These are phyloP conservation scores for Homarus americanus DNA, from an alignment of 1,140 invertebrate species.

Conservation along the genomic window DNA sequence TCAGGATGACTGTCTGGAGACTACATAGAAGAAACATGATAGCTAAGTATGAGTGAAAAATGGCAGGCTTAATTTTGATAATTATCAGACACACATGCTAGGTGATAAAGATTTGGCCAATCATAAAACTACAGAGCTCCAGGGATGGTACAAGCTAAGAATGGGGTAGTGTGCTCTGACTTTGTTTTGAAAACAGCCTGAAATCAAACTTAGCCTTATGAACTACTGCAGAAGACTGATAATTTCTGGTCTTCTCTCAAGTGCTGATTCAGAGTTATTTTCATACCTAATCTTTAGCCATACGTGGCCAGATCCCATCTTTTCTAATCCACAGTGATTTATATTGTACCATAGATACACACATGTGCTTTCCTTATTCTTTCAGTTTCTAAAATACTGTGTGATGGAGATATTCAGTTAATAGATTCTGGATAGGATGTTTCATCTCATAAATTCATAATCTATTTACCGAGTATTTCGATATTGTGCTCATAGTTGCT, in stretches of 20 bases:
- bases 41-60: too few relatives aligned
- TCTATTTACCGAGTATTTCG: not conserved
- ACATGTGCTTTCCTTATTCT: slow-evolving; percentile 23
- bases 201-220: slow-evolving; percentile 59
- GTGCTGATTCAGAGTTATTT: slow-evolving; percentile 61
- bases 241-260: slow-evolving; percentile 19
- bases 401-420: slow-evolving; percentile 2
- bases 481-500: not conserved
- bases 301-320: slow-evolving; percentile 41
- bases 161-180: not conserved
- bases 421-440: not conserved
- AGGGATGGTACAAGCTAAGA: not conserved
- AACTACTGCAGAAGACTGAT: slow-evolving; percentile 35
- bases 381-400: slow-evolving; percentile 6
- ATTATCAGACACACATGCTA: not conserved
- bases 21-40: too few relatives aligned
- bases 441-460: not conserved
- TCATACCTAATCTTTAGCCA: slow-evolving; percentile 48
- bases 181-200: slow-evolving; percentile 39
- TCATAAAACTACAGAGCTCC: not conserved
- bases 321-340: slow-evolving; percentile 46
- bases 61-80: not conserved
- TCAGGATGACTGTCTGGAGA: too few relatives aligned
- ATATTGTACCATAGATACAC: slow-evolving; percentile 23
- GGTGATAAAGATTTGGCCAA: not conserved